A percentile compares a stretch with the other conserved stretches of the same genome.
These are phyloP conservation scores for Chalcis sispes DNA, from an alignment of 2,888 invertebrate genomes.

Conservation along the genomic window DNA sequence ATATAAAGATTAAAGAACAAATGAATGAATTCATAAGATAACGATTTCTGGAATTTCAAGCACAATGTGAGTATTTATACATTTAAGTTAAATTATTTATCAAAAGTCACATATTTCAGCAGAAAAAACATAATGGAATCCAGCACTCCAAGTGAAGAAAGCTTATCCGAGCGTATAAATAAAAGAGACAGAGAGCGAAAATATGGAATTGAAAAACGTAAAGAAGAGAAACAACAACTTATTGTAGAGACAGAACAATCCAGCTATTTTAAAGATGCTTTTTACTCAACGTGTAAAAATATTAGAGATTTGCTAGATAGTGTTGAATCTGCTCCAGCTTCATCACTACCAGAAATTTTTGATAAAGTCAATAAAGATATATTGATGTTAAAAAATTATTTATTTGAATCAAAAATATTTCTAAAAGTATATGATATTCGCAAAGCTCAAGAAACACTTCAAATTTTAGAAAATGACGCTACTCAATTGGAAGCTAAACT, in stretches of 20 bases:
- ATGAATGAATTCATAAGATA: constrained; percentile 50
- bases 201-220: constrained; percentile 81
- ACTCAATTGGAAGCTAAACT: constrained; percentile 84
- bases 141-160: constrained; percentile 67
- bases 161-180: constrained; percentile 75
- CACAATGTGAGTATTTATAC: constrained; percentile 39
- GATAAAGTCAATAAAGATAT: constrained; percentile 85
- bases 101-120: background rate
- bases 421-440: constrained; percentile 89
- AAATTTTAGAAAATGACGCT: constrained; percentile 83
- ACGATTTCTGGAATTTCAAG: constrained; percentile 36
- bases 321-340: constrained; percentile 76
- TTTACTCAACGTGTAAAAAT: constrained; percentile 82
- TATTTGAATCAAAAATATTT: constrained; percentile 88
- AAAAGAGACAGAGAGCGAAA: constrained; percentile 82
- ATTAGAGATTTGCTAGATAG: constrained; percentile 80
- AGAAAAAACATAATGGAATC: constrained; percentile 55
- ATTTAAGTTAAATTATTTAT: background rate
- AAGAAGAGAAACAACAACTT: constrained; percentile 80
- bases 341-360: constrained; percentile 80
- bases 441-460: constrained; percentile 85
- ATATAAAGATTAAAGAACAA: constrained; percentile 33
- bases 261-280: constrained; percentile 84
- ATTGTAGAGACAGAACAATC: constrained; percentile 82
- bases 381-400: constrained; percentile 85